Conservation (phyloP, 1,140 invertebrate genomes). For the Macrosteles quadrilineatus region DNA sequence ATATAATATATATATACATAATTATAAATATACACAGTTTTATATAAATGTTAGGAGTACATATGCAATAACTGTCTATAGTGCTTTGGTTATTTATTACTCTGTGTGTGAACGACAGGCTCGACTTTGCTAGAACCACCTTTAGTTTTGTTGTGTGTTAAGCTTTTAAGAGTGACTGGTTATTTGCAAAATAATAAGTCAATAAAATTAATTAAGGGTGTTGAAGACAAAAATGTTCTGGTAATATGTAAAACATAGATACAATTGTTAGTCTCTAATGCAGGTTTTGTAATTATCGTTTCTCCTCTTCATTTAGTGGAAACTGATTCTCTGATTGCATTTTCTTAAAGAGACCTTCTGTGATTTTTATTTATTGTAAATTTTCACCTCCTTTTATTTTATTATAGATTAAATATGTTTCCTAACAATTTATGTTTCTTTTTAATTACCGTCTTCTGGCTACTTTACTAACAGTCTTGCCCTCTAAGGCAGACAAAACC, state of each 20-base stretch:
- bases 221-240: background rate
- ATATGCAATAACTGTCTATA: slow-evolving; percentile 24
- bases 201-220: background rate
- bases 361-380: slow-evolving; percentile 25
- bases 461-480: too few species aligned
- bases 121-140: too few species aligned
- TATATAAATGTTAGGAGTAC: slow-evolving; percentile 27
- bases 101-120: too few species aligned
- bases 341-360: background rate
- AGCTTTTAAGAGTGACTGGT: background rate
- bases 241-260: background rate
- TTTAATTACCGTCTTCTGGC: too few species aligned
- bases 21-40: slow-evolving; percentile 27
- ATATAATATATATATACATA: slow-evolving; percentile 24
- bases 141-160: background rate
- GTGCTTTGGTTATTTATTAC: slow-evolving; percentile 13
- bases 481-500: too few species aligned
- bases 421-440: slow-evolving; percentile 1
- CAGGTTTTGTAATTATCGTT: background rate
- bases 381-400: background rate
- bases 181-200: background rate
- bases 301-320: background rate
- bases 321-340: background rate
- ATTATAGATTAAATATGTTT: slow-evolving; percentile 16
- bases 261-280: background rate